Percentiles rank a stretch among this genome's conserved stretches.
Evolutionary conservation across 2,888 invertebrate genomes (phyloP).

Genomic region (Troides aeacus): DNA sequence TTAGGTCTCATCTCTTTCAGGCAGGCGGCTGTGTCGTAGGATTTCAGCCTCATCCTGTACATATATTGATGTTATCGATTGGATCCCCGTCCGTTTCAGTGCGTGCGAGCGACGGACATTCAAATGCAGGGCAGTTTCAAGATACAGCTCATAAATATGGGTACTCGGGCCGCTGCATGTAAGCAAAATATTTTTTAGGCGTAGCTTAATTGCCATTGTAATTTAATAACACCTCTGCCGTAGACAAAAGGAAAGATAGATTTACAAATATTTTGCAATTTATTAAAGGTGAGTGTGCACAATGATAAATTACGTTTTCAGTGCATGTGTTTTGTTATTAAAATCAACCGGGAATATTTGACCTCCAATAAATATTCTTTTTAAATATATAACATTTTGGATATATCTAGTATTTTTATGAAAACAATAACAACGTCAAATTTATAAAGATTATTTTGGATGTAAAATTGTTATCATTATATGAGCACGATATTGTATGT

Average conservation of each 20-base stretch:
- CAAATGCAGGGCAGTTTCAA: constrained; percentile 85
- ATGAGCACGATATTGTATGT: not conserved
- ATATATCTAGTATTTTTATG: not conserved
- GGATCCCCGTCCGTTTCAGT: constrained; percentile 42
- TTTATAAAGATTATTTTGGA: not conserved
- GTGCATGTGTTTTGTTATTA: not conserved
- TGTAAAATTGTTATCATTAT: not conserved
- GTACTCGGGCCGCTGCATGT: constrained; percentile 96
- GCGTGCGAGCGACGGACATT: constrained; percentile 53
- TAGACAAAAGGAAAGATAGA: constrained; percentile 26
- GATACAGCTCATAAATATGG: constrained; percentile 90
- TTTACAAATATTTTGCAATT: constrained; percentile 6
- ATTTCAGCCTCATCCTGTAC: constrained; percentile 40
- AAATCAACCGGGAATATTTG: not conserved
- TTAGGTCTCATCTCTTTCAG: constrained; percentile 75
- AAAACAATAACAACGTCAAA: not conserved
- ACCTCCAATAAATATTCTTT: not conserved
- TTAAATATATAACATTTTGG: not conserved
- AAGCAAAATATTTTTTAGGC: constrained; percentile 66
- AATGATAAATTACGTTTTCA: not conserved
- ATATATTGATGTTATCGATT: constrained; percentile 64
- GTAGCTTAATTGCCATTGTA: constrained; percentile 41
- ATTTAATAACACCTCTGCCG: constrained; percentile 27
- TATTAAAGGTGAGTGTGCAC: constrained; percentile 7
- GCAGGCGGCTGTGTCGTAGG: constrained; percentile 40